Conservation (phyloP, 2,888 invertebrate species). For the Lasioglossum malachurum region DNA sequence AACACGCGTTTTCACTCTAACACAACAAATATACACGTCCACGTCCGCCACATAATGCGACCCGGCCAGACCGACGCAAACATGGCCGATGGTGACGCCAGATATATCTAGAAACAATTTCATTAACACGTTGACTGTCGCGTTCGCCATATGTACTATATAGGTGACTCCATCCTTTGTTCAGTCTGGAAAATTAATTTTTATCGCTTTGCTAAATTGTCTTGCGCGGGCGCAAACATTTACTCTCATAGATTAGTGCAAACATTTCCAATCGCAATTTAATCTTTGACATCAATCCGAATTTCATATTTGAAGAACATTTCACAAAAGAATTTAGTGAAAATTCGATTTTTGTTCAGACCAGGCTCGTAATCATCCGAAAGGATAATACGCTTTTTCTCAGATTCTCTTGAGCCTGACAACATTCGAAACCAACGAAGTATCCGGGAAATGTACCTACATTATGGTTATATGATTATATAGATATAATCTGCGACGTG, state of each 20-base stretch:
- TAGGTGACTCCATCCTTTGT: neutral
- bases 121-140: slow-evolving; percentile 56
- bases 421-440: neutral
- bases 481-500: neutral
- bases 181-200: slow-evolving; percentile 8
- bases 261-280: neutral
- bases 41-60: slow-evolving; percentile 28
- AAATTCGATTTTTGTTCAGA: neutral
- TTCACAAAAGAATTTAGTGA: neutral
- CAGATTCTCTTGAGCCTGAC: neutral
- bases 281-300: neutral
- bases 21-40: slow-evolving; percentile 13
- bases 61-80: slow-evolving; percentile 32
- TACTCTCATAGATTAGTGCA: neutral
- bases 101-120: slow-evolving; percentile 70
- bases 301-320: neutral
- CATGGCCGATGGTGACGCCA: slow-evolving; percentile 32
- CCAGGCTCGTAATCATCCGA: neutral
- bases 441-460: neutral
- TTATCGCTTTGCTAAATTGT: slow-evolving; percentile 49
- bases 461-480: no score
- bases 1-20: slow-evolving; percentile 73
- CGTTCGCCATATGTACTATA: neutral
- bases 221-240: neutral
- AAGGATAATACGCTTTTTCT: neutral